Conservation (phyloP, 2,113 vertebrate species). For the Leptodactylus fuscus region DNA sequence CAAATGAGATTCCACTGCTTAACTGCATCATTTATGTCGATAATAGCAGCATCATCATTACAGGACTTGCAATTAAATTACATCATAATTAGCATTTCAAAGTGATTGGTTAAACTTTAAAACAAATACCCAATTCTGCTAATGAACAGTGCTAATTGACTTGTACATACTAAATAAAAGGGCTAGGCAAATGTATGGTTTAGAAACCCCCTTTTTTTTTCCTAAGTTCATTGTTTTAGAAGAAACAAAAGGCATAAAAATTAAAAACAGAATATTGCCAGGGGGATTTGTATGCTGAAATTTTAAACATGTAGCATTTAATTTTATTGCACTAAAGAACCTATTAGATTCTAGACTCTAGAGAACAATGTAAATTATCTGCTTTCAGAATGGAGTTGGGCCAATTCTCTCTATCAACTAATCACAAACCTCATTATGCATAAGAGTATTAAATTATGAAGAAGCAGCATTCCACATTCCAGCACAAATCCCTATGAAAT, state of each 20-base stretch:
- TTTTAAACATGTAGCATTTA: slow-evolving; percentile 99
- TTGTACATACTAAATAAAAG: slow-evolving; percentile 98
- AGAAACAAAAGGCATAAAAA: slow-evolving; percentile 81
- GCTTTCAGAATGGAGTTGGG: slow-evolving; percentile 98
- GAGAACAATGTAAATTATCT: slow-evolving; percentile 99
- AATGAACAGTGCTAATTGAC: slow-evolving; percentile 99
- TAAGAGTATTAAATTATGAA: slow-evolving; percentile 99
- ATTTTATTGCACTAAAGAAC: slow-evolving; percentile 99
- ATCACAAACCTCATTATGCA: slow-evolving; percentile 99
- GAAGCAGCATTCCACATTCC: slow-evolving; percentile 97
- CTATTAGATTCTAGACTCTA: slow-evolving; percentile 98
- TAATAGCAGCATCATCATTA: slow-evolving; percentile 99
- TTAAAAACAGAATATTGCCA: slow-evolving; percentile 90
- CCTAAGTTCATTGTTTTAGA: slow-evolving; percentile 81
- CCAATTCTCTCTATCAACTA: slow-evolving; percentile 99
- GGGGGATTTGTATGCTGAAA: slow-evolving; percentile 97
- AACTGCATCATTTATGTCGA: slow-evolving; percentile 99
- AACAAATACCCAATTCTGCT: slow-evolving; percentile 98
- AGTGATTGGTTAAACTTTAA: slow-evolving; percentile 99
- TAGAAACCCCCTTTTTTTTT: slow-evolving; percentile 84
- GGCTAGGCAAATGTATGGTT: slow-evolving; percentile 96
- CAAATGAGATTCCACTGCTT: slow-evolving; percentile 99
- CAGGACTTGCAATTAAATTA: slow-evolving; percentile 99
- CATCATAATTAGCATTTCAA: slow-evolving; percentile 99
- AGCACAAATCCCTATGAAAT: slow-evolving; percentile 99